Evolutionary conservation across 2,797 vertebrate genomes (phyloP).

Genomic region (Spinus olivaceus): DNA sequence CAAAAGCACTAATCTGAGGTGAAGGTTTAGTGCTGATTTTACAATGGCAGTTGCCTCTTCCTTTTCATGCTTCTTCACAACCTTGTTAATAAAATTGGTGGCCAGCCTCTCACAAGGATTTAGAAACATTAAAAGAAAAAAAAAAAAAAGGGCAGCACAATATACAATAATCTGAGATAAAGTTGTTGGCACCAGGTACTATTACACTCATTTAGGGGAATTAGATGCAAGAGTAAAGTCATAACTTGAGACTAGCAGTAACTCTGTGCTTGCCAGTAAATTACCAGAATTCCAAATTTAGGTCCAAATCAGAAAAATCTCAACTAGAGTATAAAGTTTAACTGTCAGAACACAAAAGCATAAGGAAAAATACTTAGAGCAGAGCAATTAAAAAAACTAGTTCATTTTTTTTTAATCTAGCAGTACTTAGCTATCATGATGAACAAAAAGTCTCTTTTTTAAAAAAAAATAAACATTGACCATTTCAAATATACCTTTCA

Average conservation of each 20-base stretch:
- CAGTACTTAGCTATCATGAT: not conserved
- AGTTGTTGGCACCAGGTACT: not conserved
- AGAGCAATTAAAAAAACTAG: not conserved
- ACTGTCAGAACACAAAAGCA: not conserved
- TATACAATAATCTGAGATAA: not conserved
- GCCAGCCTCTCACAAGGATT: not conserved
- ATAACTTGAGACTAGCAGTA: not conserved
- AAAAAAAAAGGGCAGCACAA: too few species aligned
- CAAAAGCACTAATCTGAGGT: rapidly evolving
- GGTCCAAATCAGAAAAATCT: not conserved
- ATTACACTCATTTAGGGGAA: not conserved
- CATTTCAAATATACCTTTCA: not conserved
- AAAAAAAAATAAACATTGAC: not conserved
- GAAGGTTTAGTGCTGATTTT: not conserved
- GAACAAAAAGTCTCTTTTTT: not conserved
- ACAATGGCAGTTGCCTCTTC: not conserved
- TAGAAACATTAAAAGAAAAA: not conserved
- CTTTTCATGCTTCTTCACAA: not conserved
- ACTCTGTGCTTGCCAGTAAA: not conserved
- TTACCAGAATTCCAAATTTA: not conserved
- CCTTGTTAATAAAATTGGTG: not conserved
- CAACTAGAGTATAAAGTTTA: not conserved
- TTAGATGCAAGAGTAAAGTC: not conserved
- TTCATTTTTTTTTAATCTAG: not conserved
- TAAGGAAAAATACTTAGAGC: not conserved